These are phyloP conservation scores for Elachura formosa DNA, from an alignment of 2,113 vertebrate genomes.

Conservation along the genomic window DNA sequence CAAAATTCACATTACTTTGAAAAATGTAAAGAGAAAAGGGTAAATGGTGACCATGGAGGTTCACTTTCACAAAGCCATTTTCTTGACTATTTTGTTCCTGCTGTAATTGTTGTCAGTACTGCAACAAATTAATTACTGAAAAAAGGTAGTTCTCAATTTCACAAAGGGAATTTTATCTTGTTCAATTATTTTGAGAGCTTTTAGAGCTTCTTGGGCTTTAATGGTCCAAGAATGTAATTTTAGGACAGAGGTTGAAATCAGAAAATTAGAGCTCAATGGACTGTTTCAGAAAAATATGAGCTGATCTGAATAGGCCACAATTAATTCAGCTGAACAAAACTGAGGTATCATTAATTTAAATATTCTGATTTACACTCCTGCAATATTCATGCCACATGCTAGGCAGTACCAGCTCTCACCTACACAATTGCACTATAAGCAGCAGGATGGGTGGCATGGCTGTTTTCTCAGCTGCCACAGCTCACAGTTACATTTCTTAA, in stretches of 20 bases:
- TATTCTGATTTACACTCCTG: neutral
- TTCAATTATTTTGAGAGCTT: neutral
- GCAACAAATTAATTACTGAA: neutral
- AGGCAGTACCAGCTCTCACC: neutral
- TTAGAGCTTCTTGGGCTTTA: neutral
- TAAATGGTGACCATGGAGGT: neutral
- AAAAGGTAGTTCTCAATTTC: neutral
- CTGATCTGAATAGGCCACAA: neutral
- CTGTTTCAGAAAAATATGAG: neutral
- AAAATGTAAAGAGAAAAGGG: neutral
- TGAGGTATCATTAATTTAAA: neutral
- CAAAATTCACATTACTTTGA: neutral
- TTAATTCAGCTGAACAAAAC: neutral
- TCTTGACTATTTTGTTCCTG: neutral
- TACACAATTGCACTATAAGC: accelerated
- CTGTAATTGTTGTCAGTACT: neutral
- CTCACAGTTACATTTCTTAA: neutral
- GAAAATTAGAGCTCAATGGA: neutral
- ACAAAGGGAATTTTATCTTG: neutral
- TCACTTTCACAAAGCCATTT: neutral
- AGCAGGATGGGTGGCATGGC: neutral
- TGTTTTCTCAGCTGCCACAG: neutral
- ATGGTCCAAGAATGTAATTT: neutral
- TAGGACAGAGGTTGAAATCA: neutral
- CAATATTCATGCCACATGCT: neutral